These are phyloP conservation scores for Agrochola macilenta DNA, from an alignment of 2,888 invertebrate species.

Conservation along the genomic window DNA sequence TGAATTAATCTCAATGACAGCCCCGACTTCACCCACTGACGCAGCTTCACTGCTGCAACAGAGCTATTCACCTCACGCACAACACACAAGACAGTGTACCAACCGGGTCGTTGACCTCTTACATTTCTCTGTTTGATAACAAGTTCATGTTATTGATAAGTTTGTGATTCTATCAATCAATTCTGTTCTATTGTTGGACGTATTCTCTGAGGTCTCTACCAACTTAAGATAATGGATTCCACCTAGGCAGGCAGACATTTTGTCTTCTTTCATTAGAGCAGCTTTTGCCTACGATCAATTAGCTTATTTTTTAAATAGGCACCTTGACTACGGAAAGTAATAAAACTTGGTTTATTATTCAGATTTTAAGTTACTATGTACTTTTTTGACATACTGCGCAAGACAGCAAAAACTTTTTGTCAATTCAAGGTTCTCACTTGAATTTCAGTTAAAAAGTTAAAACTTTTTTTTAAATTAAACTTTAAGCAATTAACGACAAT, in stretches of 20 bases:
- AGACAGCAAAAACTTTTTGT: no score
- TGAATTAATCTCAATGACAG: not conserved
- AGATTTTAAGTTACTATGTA: no score
- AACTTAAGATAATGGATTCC: no score
- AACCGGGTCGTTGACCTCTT: conserved; percentile 40
- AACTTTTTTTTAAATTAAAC: not conserved
- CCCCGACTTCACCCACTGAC: conserved; percentile 25
- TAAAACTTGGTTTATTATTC: no score
- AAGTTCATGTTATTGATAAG: conserved; percentile 53
- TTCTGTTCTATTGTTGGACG: conserved; percentile 29
- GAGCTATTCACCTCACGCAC: conserved; percentile 59
- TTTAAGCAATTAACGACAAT: not conserved
- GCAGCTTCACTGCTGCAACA: conserved; percentile 16
- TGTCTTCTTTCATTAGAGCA: not conserved
- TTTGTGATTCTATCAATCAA: conserved; percentile 45
- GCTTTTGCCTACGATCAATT: not conserved
- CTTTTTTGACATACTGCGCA: no score
- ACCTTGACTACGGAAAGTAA: not conserved
- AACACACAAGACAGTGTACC: conserved; percentile 25
- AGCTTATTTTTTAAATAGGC: not conserved
- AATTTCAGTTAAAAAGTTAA: not conserved
- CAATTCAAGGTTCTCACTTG: no score
- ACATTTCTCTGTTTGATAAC: conserved; percentile 54
- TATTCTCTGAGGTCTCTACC: no score
- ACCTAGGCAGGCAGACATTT: not conserved